Conservation (phyloP, 2,113 vertebrate genomes). For the Tetrax tetrax region DNA sequence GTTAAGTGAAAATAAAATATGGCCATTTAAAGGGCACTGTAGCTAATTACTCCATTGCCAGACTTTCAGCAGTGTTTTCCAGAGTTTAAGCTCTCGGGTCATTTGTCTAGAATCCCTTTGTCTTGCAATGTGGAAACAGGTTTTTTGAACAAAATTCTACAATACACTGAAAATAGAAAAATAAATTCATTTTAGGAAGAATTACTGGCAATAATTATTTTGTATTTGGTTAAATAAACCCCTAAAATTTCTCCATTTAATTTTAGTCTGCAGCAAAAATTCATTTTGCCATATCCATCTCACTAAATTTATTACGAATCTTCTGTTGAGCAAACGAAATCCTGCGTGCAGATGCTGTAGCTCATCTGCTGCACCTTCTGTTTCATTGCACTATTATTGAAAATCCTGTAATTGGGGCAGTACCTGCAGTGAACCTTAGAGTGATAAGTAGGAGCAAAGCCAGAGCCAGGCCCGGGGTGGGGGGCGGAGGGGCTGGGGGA, state of each 20-base stretch:
- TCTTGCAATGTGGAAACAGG: background rate
- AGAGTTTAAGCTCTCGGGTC: background rate
- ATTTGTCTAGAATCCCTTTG: background rate
- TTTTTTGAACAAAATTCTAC: background rate
- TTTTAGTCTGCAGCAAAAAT: background rate
- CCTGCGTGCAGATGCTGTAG: background rate
- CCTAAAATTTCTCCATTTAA: background rate
- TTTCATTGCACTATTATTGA: background rate
- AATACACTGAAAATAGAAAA: background rate
- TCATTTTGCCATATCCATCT: background rate
- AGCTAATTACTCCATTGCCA: background rate
- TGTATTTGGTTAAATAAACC: background rate
- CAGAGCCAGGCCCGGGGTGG: background rate
- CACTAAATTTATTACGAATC: background rate
- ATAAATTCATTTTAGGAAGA: background rate
- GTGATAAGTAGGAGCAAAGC: conserved; percentile 19
- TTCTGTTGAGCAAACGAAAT: background rate
- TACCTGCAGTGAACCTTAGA: conserved; percentile 55
- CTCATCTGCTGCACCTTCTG: conserved; percentile 56
- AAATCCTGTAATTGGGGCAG: conserved; percentile 38
- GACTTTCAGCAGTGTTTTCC: background rate
- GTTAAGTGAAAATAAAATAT: background rate
- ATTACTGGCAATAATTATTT: background rate
- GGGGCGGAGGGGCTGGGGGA: background rate
- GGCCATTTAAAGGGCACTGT: background rate